Base-by-base conservation (phyloP, 2,113 vertebrate genomes). In the Pampusana beccarii region DNA sequence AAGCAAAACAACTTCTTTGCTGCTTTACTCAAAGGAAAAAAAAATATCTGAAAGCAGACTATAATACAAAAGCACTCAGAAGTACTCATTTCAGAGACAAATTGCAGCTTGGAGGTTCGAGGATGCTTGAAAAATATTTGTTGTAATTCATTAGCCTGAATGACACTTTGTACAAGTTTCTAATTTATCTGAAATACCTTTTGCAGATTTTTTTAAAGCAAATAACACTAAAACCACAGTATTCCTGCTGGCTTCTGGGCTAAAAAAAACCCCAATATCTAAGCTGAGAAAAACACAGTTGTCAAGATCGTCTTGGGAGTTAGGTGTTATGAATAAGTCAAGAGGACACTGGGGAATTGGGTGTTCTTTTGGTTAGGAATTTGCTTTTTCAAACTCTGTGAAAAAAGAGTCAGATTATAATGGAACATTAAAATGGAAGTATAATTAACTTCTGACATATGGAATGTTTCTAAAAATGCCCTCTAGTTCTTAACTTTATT, bases 261-360 rank as follows among this genome's bases (percentile, higher is more conserved):
- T 54, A 40, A 53, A 48, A 61, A 48, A 73, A n/a, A 21, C 53
- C 4, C 25, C 6, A n/a, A 64, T 66, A 17, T 3, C 6, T n/a
- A 58, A 58, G 5, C 16, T 31, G 5, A 58, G 51, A 16, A 78
- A 84, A 77, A 19, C 17, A 16, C 1, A 0, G 1, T 46, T 9
- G 24, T 44, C 65, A 65, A 80, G 31, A 44, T 72, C 4, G 31
- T 17, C 7, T 42, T 40, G 16, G 10, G 57, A 82, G 16, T 8
- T 53, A 46, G 9, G 7, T 65, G 18, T 21, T 78, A 28, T 56
- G 31, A 72, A 10, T n/a, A 75, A 70, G 18, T 75, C 17, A 31
- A 58, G 24, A 82, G n/a, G 10, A 69, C 16, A 34, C 6, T 50
- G 57, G 54, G 25, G 12, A 62, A 3, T 5, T 15, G 3, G 6